These are phyloP conservation scores for Clinocottus analis DNA, from an alignment of 2,113 vertebrate species.

Conservation along the genomic window DNA sequence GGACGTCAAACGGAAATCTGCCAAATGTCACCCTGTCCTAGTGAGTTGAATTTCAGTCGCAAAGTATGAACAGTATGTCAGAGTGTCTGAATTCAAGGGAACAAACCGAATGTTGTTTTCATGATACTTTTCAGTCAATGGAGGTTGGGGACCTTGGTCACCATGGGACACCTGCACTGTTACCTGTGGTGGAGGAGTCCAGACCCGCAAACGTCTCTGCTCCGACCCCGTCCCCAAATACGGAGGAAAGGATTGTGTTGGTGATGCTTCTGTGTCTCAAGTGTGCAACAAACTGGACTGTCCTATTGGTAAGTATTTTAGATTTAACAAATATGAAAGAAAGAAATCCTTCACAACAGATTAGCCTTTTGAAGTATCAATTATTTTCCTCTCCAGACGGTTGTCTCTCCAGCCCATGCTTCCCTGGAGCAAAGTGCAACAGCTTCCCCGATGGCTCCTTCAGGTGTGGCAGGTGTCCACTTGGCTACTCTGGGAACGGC, in stretches of 20 bases:
- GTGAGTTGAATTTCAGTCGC: constrained; percentile 80
- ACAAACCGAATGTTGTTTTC: constrained; percentile 12
- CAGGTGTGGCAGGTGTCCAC: constrained; percentile 92
- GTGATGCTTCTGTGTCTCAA: constrained; percentile 85
- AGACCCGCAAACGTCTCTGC: constrained; percentile 91
- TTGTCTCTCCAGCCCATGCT: constrained; percentile 97
- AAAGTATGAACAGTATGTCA: not conserved
- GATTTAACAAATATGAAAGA: not conserved
- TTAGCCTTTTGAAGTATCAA: not conserved
- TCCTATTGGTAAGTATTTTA: constrained; percentile 77
- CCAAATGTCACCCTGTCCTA: constrained; percentile 89
- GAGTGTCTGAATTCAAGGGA: not conserved
- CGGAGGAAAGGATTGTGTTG: constrained; percentile 92
- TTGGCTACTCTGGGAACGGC: constrained; percentile 92
- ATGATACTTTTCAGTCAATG: constrained; percentile 86
- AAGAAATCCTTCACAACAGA: not conserved
- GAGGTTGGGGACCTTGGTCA: constrained; percentile 97
- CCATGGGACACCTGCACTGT: constrained; percentile 93
- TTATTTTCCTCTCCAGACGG: constrained; percentile 85
- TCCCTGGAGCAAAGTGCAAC: constrained; percentile 88
- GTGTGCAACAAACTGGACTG: constrained; percentile 88
- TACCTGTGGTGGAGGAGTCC: constrained; percentile 93
- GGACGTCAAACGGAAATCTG: constrained; percentile 94
- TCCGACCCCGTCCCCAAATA: constrained; percentile 91
- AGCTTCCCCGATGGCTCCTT: constrained; percentile 95